Evolutionary conservation across 2,888 invertebrate genomes (phyloP).

Genomic region (Chrysomela aeneicollis): DNA sequence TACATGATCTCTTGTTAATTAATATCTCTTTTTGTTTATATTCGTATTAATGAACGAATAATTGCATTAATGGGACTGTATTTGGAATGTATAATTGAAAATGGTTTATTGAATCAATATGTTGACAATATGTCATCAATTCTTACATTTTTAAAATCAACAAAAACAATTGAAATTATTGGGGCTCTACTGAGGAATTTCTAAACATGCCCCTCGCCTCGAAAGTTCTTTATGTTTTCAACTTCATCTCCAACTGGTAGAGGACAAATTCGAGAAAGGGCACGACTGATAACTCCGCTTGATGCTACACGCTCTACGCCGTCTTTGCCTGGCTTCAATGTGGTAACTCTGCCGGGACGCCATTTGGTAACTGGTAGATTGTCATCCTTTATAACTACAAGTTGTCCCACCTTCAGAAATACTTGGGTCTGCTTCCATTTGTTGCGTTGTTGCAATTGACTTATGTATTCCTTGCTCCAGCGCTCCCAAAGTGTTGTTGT

Average conservation of each 20-base stretch:
- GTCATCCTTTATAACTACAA: constrained; percentile 36
- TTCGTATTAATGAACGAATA: no score
- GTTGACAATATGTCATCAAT: no score
- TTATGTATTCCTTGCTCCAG: constrained; percentile 21
- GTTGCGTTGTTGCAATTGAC: constrained; percentile 13
- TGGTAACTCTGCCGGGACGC: constrained; percentile 33
- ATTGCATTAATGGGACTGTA: no score
- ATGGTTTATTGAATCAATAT: no score
- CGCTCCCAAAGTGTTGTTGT: constrained; percentile 20
- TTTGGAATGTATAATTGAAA: no score
- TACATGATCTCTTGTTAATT: no score
- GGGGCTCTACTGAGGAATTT: no score
- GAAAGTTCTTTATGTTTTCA: no score
- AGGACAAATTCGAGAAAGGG: constrained; percentile 25
- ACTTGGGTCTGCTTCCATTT: constrained; percentile 25
- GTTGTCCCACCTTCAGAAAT: constrained; percentile 19
- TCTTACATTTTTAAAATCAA: no score
- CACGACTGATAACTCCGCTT: constrained; percentile 13
- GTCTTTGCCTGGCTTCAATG: constrained; percentile 9
- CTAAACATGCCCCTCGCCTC: no score
- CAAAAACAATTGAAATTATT: no score
- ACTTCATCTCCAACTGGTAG: constrained; percentile 9
- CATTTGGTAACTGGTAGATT: constrained; percentile 35
- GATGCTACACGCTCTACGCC: constrained; percentile 9
- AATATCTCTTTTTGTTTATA: no score